Percentiles rank a stretch among this genome's conserved stretches.
Conservation (phyloP, 2,113 vertebrate species). For the Hyperoodon ampullatus region DNA sequence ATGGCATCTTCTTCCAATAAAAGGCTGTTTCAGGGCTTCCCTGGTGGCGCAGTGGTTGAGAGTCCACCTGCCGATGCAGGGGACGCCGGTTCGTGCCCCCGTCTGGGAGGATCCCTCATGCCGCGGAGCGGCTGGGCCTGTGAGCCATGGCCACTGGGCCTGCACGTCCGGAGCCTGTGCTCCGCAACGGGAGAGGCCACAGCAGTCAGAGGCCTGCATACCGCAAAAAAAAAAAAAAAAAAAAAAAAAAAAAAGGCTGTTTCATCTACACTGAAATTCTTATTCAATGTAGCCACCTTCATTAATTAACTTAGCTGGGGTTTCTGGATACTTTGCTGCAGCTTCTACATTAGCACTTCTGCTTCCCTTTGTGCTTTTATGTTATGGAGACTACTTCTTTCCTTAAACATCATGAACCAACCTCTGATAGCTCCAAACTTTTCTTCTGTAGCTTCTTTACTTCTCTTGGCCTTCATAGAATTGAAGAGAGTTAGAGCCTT, state of each 20-base stretch:
- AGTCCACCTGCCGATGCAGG: too few species aligned
- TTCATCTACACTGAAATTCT: not conserved
- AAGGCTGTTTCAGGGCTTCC: too few species aligned
- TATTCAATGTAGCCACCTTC: not conserved
- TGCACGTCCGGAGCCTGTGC: too few species aligned
- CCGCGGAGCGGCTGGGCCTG: too few species aligned
- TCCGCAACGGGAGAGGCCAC: too few species aligned
- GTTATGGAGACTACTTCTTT: not conserved
- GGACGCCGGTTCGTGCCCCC: too few species aligned
- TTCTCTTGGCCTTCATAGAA: not conserved
- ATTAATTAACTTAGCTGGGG: not conserved
- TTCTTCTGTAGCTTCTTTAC: not conserved
- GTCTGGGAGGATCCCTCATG: too few species aligned
- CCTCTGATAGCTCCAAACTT: not conserved
- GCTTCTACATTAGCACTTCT: not conserved
- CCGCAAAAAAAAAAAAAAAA: too few species aligned
- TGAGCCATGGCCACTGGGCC: too few species aligned
- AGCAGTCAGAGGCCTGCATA: too few species aligned
- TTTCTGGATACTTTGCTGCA: not conserved
- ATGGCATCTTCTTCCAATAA: not conserved
- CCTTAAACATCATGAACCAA: not conserved
- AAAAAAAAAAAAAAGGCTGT: not conserved
- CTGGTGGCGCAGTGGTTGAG: too few species aligned
- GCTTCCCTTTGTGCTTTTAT: not conserved
- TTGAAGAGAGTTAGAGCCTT: not conserved